phyloP scores from a whole-genome alignment of 2,797 vertebrate species.

The Peromyscus melanophrys region DNA sequence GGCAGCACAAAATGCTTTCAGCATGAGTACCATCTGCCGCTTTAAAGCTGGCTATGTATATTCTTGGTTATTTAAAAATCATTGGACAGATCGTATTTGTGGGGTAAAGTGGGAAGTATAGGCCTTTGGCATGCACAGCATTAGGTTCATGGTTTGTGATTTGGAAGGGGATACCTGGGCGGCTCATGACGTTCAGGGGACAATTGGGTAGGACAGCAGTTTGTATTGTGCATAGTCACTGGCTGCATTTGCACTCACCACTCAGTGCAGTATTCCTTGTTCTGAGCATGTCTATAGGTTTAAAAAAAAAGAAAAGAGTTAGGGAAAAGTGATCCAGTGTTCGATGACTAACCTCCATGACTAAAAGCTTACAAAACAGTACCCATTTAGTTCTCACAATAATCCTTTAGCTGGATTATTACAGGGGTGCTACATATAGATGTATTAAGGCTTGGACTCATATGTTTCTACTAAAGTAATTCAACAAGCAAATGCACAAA shows the following conservation, averaged over 20 bases:
- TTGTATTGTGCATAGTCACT: background rate
- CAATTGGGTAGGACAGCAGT: background rate
- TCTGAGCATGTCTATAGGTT: background rate
- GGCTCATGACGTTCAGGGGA: background rate
- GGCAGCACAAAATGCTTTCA: conserved; percentile 9
- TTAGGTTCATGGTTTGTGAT: background rate
- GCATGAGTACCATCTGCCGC: conserved; percentile 46
- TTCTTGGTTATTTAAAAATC: conserved; percentile 42
- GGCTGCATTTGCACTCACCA: background rate
- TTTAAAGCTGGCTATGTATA: conserved; percentile 4
- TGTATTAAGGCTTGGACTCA: background rate
- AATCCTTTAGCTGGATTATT: background rate
- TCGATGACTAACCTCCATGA: background rate
- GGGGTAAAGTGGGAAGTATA: conserved; percentile 12
- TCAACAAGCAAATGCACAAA: background rate
- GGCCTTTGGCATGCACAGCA: background rate
- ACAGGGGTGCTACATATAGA: too few relatives aligned
- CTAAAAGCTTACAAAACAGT: background rate
- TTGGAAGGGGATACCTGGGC: background rate
- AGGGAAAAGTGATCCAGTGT: background rate
- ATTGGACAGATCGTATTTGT: background rate
- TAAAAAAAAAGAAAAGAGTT: background rate
- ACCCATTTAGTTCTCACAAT: background rate
- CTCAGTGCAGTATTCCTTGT: background rate
- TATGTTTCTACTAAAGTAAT: background rate